phyloP scores from a whole-genome alignment of 1,140 invertebrate genomes.

The Heterodera schachtii region DNA sequence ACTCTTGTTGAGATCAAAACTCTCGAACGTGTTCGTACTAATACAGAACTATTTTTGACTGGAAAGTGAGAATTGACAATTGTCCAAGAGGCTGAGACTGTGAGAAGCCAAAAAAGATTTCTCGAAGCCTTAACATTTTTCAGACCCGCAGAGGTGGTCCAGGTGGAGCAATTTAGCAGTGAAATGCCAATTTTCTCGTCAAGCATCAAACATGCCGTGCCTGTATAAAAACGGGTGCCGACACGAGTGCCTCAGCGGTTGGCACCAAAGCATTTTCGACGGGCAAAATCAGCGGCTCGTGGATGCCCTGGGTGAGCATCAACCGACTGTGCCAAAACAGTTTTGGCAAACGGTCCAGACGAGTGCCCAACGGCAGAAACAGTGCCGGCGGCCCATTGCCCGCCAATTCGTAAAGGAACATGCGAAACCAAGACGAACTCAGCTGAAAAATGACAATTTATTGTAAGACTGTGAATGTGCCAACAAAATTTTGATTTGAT shows the following conservation, averaged over 20 bases:
- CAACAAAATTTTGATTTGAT: too few relatives aligned
- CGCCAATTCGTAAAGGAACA: constrained; percentile 83
- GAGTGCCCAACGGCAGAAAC: constrained; percentile 78
- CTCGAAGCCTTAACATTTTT: neutral
- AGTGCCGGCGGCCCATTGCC: constrained; percentile 85
- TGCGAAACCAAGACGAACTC: constrained; percentile 86
- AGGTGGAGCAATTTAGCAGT: constrained; percentile 45
- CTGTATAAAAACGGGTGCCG: constrained; percentile 60
- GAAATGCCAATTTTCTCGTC: too few relatives aligned
- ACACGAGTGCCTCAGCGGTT: constrained; percentile 53
- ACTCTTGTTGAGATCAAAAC: too few relatives aligned
- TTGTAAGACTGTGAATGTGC: too few relatives aligned
- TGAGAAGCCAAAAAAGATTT: neutral
- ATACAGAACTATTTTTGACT: too few relatives aligned
- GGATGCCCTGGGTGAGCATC: constrained; percentile 81
- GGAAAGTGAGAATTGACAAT: too few relatives aligned
- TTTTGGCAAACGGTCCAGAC: constrained; percentile 68
- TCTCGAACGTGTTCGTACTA: too few relatives aligned
- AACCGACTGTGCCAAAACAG: constrained; percentile 70
- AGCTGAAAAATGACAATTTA: constrained; percentile 66
- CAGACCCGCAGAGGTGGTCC: constrained; percentile 49
- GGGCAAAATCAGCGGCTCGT: constrained; percentile 80
- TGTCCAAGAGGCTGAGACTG: neutral
- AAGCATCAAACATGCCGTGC: too few relatives aligned
- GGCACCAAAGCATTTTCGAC: constrained; percentile 65